phyloP scores from a whole-genome alignment of 2,888 invertebrate species.

The Buathra laborator region DNA sequence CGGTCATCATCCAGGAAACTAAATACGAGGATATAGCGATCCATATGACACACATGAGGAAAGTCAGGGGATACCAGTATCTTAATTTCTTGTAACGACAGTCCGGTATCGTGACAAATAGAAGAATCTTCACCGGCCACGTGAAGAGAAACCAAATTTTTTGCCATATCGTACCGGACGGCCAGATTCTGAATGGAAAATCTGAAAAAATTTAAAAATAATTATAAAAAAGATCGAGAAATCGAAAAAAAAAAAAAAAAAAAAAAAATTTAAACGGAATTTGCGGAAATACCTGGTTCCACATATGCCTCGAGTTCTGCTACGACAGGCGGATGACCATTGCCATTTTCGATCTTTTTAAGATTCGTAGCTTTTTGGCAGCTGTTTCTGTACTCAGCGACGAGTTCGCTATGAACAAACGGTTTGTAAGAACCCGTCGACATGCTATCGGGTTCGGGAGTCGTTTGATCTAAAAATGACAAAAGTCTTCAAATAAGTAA shows the following conservation, averaged over 20 bases:
- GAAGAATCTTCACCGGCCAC: slow-evolving; percentile 90
- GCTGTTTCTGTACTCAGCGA: slow-evolving; percentile 80
- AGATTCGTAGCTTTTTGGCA: slow-evolving; percentile 70
- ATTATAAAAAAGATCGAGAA: no score
- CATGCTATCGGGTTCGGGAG: slow-evolving; percentile 74
- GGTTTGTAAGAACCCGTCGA: slow-evolving; percentile 82
- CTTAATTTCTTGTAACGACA: slow-evolving; percentile 86
- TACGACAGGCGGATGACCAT: slow-evolving; percentile 47
- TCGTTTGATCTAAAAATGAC: slow-evolving; percentile 35
- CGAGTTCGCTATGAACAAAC: slow-evolving; percentile 82
- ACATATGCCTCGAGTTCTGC: slow-evolving; percentile 74
- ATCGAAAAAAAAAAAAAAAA: background rate
- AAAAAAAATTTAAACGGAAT: background rate
- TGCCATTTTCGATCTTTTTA: slow-evolving; percentile 74
- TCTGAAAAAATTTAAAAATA: slow-evolving; percentile 69
- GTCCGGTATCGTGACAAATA: slow-evolving; percentile 91
- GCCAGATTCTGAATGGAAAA: slow-evolving; percentile 76
- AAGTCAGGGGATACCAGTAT: slow-evolving; percentile 91
- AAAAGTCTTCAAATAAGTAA: background rate
- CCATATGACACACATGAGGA: slow-evolving; percentile 94
- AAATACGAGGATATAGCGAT: slow-evolving; percentile 94
- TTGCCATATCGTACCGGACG: slow-evolving; percentile 75
- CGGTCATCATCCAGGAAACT: slow-evolving; percentile 96
- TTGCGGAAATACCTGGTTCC: slow-evolving; percentile 77
- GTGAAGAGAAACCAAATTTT: slow-evolving; percentile 89